A percentile compares a stretch with the other conserved stretches of the same genome.
These are phyloP conservation scores for Pseudomugil tenellus DNA, from an alignment of 2,797 vertebrate species.

Conservation along the genomic window DNA sequence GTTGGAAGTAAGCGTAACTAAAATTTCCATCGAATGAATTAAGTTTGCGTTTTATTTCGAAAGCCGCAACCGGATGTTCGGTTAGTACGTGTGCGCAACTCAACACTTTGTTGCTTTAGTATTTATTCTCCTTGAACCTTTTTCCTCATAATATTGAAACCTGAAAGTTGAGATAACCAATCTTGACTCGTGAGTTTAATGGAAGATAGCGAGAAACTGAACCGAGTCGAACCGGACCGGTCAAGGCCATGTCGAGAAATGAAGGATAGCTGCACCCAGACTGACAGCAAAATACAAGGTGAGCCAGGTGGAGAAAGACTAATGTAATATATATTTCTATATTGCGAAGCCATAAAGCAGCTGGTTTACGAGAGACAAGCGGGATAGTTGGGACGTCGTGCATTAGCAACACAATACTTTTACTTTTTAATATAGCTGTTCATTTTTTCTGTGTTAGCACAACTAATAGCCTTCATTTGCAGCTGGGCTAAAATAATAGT, in stretches of 20 bases:
- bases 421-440: neutral
- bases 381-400: neutral
- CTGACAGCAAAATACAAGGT: conserved; percentile 77
- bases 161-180: rapidly evolving
- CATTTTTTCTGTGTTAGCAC: neutral
- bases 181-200: conserved; percentile 52
- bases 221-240: conserved; percentile 23
- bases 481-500: neutral
- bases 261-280: conserved; percentile 71
- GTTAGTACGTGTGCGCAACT: rapidly evolving
- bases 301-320: conserved; percentile 19
- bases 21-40: neutral
- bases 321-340: neutral
- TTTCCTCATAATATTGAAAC: too few relatives aligned
- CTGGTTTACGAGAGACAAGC: neutral
- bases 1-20: neutral
- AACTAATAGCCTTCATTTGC: neutral
- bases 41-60: conserved; percentile 36
- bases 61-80: neutral
- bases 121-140: neutral
- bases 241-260: conserved; percentile 19
- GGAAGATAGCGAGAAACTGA: conserved; percentile 52
- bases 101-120: neutral
- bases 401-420: neutral
- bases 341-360: neutral